Percentiles rank a stretch among this genome's conserved stretches.
These are phyloP conservation scores for Aeoliscus strigatus DNA, from an alignment of 2,797 vertebrate genomes.

Conservation along the genomic window DNA sequence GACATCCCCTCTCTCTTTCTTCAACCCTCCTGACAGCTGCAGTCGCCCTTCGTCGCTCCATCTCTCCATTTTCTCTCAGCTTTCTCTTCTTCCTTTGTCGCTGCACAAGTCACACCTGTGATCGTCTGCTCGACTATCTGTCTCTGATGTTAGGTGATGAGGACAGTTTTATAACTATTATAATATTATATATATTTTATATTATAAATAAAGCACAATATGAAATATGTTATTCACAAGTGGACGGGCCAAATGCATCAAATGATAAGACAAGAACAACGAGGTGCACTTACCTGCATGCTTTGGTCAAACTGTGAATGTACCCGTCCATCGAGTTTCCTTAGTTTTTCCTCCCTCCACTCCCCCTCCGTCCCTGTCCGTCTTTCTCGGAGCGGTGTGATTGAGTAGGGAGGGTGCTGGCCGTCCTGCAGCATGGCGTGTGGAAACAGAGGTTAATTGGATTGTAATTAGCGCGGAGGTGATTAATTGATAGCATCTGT, in stretches of 20 bases:
- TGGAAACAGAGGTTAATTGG: conserved; percentile 79
- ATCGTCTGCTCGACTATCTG: conserved; percentile 27
- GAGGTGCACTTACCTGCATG: no score
- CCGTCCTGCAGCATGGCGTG: conserved; percentile 63
- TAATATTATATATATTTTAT: no score
- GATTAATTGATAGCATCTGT: conserved; percentile 82
- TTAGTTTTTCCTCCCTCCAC: conserved; percentile 40
- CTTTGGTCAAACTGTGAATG: no score
- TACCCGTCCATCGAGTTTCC: no score
- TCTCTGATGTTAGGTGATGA: no score
- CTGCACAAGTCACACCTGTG: conserved; percentile 67
- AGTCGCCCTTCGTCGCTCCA: conserved; percentile 45
- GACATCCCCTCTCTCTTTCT: conserved; percentile 57
- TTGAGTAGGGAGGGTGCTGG: conserved; percentile 61
- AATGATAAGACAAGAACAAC: no score
- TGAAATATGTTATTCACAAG: no score
- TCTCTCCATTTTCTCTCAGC: conserved; percentile 19
- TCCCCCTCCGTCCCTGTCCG: conserved; percentile 22
- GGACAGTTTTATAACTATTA: no score
- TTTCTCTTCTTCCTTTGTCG: no score
- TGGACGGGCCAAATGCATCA: no score
- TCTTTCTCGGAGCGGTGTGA: conserved; percentile 56
- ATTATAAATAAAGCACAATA: no score
- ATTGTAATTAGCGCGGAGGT: conserved; percentile 79
- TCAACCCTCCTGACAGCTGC: conserved; percentile 54